Evolutionary conservation across 2,797 vertebrate genomes (phyloP).

Genomic region (Phoxinus dragarum): DNA sequence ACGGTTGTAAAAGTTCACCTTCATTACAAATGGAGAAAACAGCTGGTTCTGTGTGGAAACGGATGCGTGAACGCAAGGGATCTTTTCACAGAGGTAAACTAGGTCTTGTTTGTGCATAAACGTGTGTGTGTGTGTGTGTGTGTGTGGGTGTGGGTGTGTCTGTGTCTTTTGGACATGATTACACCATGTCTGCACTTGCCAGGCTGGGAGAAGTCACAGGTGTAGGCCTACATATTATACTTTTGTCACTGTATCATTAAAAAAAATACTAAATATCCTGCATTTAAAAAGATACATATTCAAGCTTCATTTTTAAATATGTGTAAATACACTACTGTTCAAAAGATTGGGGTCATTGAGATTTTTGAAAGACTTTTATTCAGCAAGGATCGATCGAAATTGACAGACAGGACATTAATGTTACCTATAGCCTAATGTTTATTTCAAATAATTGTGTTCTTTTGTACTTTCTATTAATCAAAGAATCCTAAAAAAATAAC

Average conservation of each 20-base stretch:
- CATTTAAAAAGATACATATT: background rate
- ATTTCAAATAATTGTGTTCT: background rate
- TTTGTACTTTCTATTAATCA: background rate
- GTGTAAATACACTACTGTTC: background rate
- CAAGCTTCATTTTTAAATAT: background rate
- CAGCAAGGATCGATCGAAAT: background rate
- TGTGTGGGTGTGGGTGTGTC: slow-evolving; percentile 38
- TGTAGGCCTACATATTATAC: background rate
- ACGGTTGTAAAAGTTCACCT: slow-evolving; percentile 16
- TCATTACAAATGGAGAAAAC: slow-evolving; percentile 30
- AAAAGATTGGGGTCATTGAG: background rate
- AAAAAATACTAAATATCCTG: background rate
- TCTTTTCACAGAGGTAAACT: slow-evolving; percentile 29
- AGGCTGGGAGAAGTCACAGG: slow-evolving; percentile 42
- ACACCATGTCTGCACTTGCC: slow-evolving; percentile 55
- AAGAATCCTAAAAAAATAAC: background rate
- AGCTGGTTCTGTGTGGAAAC: slow-evolving; percentile 25
- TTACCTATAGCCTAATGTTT: background rate
- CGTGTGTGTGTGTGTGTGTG: background rate
- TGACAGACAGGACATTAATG: background rate
- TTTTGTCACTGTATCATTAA: background rate
- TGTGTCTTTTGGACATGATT: slow-evolving; percentile 38
- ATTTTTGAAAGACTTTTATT: background rate
- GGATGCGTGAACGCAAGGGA: background rate
- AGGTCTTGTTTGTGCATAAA: slow-evolving; percentile 23